phyloP scores from a whole-genome alignment of 2,113 vertebrate species.

The Phalacrocorax pelagicus region DNA sequence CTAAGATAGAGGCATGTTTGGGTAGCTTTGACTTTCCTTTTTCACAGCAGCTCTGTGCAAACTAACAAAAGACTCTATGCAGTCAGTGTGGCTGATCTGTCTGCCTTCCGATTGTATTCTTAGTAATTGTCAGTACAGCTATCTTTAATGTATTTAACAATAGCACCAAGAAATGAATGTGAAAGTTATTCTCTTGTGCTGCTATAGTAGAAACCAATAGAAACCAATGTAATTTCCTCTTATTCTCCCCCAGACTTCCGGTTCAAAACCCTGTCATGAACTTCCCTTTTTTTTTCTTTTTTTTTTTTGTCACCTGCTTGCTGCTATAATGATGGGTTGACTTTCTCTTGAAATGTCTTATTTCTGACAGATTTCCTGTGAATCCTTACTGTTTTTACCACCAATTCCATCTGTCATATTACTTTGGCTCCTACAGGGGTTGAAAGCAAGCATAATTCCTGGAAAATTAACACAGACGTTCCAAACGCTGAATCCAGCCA shows the following conservation, averaged over 20 bases:
- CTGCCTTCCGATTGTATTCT: neutral
- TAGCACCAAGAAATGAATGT: neutral
- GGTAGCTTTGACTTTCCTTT: neutral
- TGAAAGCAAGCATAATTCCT: neutral
- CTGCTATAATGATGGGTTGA: neutral
- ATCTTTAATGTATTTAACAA: neutral
- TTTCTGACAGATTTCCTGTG: neutral
- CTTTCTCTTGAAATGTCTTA: neutral
- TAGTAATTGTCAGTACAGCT: neutral
- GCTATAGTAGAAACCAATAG: neutral
- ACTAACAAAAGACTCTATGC: neutral
- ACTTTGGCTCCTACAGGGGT: neutral
- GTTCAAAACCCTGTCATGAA: neutral
- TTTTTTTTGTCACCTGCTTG: neutral
- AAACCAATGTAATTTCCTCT: neutral
- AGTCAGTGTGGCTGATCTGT: neutral
- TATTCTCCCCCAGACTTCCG: neutral
- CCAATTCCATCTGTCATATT: neutral
- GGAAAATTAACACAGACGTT: neutral
- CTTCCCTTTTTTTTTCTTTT: neutral
- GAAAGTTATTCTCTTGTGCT: neutral
- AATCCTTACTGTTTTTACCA: neutral
- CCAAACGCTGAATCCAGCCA: neutral
- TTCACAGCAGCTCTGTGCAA: neutral
- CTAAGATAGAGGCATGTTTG: neutral